These are phyloP conservation scores for Trochalopteron elliotii DNA, from an alignment of 2,113 vertebrate species.

Conservation along the genomic window DNA sequence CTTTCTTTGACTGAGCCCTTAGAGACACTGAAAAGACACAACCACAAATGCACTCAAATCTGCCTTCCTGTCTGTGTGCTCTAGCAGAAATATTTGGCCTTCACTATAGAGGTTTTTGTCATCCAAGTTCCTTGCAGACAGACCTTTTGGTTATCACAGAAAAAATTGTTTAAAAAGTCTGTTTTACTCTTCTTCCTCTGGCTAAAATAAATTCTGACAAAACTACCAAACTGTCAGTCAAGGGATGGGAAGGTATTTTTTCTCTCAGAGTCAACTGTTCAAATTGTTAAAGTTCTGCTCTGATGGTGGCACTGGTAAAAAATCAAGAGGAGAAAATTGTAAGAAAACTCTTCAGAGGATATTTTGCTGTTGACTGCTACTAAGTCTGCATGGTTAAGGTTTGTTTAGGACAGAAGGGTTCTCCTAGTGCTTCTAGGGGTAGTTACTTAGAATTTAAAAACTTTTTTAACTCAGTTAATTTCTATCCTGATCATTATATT, in stretches of 20 bases:
- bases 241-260: background rate
- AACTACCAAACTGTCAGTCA: background rate
- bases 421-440: background rate
- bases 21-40: background rate
- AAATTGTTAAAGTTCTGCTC: background rate
- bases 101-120: background rate
- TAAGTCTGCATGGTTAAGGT: background rate
- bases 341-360: background rate
- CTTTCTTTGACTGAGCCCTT: background rate
- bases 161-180: background rate
- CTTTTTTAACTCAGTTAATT: background rate
- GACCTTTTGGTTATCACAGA: background rate
- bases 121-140: background rate
- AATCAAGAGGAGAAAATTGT: background rate
- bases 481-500: background rate
- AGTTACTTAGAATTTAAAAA: background rate
- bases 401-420: background rate
- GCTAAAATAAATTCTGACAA: background rate
- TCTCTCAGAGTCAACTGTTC: background rate
- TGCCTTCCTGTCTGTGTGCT: background rate
- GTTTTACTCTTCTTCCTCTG: background rate
- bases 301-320: background rate
- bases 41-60: background rate
- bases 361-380: background rate
- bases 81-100: conserved; percentile 21